Conservation (phyloP, 2,888 invertebrate species). For the Callyntrura guangdongensis region DNA sequence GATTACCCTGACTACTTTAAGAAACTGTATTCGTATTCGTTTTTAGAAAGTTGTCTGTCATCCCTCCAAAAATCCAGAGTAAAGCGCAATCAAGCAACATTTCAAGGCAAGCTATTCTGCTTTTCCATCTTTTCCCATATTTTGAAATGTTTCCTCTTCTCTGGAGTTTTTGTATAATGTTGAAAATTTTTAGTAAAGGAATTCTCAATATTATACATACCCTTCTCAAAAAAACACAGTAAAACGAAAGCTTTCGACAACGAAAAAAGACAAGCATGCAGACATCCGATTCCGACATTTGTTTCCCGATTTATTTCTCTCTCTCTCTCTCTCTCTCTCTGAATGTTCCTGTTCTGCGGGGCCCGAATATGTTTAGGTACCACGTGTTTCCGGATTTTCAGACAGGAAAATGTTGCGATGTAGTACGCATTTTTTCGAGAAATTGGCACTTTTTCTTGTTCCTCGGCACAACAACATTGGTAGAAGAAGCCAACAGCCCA, state of each 20-base stretch:
- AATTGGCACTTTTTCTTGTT: not conserved
- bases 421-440: not conserved
- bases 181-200: not conserved
- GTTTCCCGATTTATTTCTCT: slow-evolving; percentile 13
- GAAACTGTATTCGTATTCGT: too few species aligned
- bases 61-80: not conserved
- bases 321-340: not conserved
- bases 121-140: not conserved
- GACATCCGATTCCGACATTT: slow-evolving; percentile 18
- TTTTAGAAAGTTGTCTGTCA: not conserved
- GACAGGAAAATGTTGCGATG: too few species aligned
- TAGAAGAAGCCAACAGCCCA: not conserved
- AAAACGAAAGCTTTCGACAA: not conserved
- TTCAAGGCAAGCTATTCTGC: not conserved
- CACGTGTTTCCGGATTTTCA: not conserved
- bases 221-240: not conserved
- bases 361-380: not conserved
- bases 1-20: too few species aligned
- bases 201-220: too few species aligned
- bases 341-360: not conserved
- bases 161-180: not conserved
- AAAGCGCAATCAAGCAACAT: not conserved
- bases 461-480: not conserved
- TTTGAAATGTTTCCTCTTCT: not conserved
- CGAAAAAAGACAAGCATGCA: not conserved